Evolutionary conservation across 1,140 invertebrate genomes (phyloP).

Genomic region (Macrostomum lignano): DNA sequence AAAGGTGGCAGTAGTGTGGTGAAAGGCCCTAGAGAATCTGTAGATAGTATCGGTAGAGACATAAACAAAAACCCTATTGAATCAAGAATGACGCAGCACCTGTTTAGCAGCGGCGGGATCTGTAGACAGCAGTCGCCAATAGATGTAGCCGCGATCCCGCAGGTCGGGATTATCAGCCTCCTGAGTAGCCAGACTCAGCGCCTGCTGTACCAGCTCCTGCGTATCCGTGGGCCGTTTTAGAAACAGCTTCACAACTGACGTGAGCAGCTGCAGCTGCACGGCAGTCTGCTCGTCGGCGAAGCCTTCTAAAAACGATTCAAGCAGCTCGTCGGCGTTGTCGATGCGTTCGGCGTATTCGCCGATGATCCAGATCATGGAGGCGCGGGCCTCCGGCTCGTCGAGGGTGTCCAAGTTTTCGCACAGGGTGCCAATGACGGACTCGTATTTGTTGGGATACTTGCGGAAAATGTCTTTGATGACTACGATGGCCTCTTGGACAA

Average conservation of each 20-base stretch:
- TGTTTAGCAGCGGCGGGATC: constrained; percentile 95
- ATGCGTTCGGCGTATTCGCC: constrained; percentile 91
- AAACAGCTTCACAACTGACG: constrained; percentile 92
- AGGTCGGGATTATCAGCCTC: constrained; percentile 98
- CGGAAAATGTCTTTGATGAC: constrained; percentile 99
- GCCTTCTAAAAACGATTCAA: constrained; percentile 94
- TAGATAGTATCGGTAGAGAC: too few relatives aligned
- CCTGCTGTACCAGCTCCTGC: constrained; percentile 38
- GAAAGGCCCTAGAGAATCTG: too few relatives aligned
- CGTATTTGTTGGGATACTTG: constrained; percentile 98
- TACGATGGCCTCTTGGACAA: constrained; percentile 96
- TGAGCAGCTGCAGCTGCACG: constrained; percentile 79
- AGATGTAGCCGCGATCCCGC: constrained; percentile 91
- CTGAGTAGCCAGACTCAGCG: constrained; percentile 40
- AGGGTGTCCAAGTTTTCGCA: constrained; percentile 95
- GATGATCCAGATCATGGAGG: constrained; percentile 99
- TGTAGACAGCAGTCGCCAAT: constrained; percentile 88
- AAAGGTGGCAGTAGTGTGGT: too few relatives aligned
- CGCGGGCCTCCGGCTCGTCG: constrained; percentile 90
- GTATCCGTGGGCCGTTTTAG: constrained; percentile 87
- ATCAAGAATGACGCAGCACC: too few relatives aligned
- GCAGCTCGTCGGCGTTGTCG: constrained; percentile 88
- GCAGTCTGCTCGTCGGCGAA: constrained; percentile 98
- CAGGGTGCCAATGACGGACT: constrained; percentile 92
- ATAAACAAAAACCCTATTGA: too few relatives aligned